A percentile compares a stretch with the other conserved stretches of the same genome.
phyloP scores from a whole-genome alignment of 2,113 vertebrate genomes.

The Pollachius pollachius region DNA sequence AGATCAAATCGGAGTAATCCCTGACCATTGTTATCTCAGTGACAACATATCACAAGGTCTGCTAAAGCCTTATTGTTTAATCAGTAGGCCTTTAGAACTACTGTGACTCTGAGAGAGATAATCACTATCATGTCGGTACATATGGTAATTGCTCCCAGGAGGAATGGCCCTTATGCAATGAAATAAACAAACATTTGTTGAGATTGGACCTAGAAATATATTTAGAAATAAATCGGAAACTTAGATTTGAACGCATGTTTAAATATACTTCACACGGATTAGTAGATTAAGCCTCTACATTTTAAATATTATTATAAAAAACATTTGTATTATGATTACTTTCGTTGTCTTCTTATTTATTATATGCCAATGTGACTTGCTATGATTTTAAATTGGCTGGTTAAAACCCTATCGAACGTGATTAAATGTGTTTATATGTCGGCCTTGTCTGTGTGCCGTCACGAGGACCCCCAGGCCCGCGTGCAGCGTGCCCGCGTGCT shows the following conservation, averaged over 20 bases:
- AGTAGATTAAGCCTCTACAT: not conserved
- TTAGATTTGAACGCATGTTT: not conserved
- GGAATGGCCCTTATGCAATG: constrained; percentile 39
- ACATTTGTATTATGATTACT: not conserved
- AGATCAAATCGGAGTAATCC: too few species aligned
- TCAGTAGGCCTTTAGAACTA: too few species aligned
- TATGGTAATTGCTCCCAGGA: constrained; percentile 58
- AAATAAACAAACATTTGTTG: constrained; percentile 32
- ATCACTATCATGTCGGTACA: constrained; percentile 66
- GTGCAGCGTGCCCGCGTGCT: too few species aligned
- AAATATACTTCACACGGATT: not conserved
- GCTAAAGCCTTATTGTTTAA: constrained; percentile 29
- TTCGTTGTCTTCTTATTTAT: not conserved
- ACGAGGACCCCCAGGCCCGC: too few species aligned
- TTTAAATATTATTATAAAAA: not conserved
- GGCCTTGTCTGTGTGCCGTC: constrained; percentile 1
- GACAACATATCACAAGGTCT: not conserved
- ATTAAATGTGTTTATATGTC: not conserved
- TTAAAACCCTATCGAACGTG: not conserved
- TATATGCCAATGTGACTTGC: too few species aligned
- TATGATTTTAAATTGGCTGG: not conserved
- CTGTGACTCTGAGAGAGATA: constrained; percentile 38
- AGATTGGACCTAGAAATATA: not conserved
- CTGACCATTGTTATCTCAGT: constrained; percentile 27
- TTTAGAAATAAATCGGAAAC: not conserved